Conservation (phyloP, 2,113 vertebrate species). For the Leucoraja erinaceus region DNA sequence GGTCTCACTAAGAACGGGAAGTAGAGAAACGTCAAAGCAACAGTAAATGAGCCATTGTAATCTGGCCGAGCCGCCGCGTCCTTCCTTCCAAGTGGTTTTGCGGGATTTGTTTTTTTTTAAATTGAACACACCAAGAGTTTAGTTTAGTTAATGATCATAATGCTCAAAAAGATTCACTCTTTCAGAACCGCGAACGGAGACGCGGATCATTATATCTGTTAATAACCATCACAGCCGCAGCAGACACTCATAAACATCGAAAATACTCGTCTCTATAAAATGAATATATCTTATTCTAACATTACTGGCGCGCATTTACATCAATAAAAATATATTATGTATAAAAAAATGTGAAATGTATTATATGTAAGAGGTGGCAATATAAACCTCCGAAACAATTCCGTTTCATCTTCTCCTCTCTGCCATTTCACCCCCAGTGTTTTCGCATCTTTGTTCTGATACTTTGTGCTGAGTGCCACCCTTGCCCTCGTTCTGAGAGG, state of each 20-base stretch:
- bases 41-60: background rate
- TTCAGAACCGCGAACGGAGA: background rate
- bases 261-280: no score
- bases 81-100: background rate
- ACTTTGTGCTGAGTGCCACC: background rate
- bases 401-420: background rate
- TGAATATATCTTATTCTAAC: background rate
- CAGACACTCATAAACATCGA: background rate
- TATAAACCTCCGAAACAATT: background rate
- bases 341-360: background rate
- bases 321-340: background rate
- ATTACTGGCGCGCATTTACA: background rate
- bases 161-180: background rate
- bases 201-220: background rate
- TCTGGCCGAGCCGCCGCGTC: background rate
- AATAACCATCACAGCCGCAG: background rate
- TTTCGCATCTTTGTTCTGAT: background rate
- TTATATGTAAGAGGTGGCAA: background rate
- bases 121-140: background rate
- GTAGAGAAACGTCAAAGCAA: background rate
- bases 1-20: background rate
- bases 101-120: no score
- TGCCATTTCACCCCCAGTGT: background rate
- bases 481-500: background rate
- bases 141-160: background rate